A percentile compares a stretch with the other conserved stretches of the same genome.
These are phyloP conservation scores for Cephus spinipes DNA, from an alignment of 2,888 invertebrate genomes.

Conservation along the genomic window DNA sequence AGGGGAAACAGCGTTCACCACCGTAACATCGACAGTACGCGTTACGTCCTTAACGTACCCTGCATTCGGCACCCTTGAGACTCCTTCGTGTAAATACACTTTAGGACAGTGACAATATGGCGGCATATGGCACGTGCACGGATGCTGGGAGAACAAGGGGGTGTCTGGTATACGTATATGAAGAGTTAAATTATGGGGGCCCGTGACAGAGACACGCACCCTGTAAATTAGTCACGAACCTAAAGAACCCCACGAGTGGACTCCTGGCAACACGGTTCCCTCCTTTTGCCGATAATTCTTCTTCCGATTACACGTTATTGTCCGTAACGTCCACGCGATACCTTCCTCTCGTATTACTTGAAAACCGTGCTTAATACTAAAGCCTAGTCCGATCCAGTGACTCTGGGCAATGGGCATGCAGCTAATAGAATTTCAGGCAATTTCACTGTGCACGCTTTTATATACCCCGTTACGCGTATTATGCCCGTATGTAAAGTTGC, in stretches of 20 bases:
- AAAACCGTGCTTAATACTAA: neutral
- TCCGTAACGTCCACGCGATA: neutral
- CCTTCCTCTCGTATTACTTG: neutral
- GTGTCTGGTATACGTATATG: neutral
- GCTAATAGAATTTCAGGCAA: neutral
- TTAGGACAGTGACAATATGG: conserved; percentile 30
- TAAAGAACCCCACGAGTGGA: neutral
- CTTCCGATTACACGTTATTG: neutral
- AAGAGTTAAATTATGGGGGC: neutral
- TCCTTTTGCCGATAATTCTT: neutral
- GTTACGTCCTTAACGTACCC: neutral
- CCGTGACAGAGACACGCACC: neutral
- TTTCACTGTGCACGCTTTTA: neutral
- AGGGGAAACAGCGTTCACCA: neutral
- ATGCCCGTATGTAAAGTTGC: neutral
- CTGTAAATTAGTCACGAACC: neutral
- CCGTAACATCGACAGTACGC: neutral
- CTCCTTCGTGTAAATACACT: conserved; percentile 30
- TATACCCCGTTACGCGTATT: neutral
- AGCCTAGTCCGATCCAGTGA: neutral
- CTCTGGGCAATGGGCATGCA: neutral
- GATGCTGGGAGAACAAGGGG: neutral
- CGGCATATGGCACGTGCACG: neutral
- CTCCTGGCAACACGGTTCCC: neutral
- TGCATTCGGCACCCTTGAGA: neutral